Conservation (phyloP, 92 coral and sea anemone genomes). For the Phenganax stokvisi region DNA sequence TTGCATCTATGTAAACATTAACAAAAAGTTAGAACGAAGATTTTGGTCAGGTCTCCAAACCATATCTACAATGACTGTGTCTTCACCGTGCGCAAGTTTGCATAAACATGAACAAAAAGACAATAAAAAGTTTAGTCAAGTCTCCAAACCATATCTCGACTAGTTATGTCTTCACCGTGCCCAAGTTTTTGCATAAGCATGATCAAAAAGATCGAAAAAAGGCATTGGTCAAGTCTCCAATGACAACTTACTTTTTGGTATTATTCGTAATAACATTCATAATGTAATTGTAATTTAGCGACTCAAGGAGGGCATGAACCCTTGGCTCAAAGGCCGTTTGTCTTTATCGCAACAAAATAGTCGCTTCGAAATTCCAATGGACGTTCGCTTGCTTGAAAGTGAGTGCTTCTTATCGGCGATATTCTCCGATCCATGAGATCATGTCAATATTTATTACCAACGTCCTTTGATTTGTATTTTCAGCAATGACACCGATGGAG, state of each 20-base stretch:
- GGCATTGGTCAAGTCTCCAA: too few species aligned
- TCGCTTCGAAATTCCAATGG: slow-evolving; percentile 98
- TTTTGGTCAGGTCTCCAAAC: too few species aligned
- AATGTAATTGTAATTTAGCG: slow-evolving; percentile 46
- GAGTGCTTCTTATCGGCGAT: slow-evolving; percentile 13
- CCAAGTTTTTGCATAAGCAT: too few species aligned
- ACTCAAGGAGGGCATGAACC: slow-evolving; percentile 84
- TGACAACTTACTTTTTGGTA: too few species aligned
- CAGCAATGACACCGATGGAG: slow-evolving; percentile 92
- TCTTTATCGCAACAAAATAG: slow-evolving; percentile 95
- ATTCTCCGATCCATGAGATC: not conserved
- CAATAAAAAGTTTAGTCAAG: too few species aligned
- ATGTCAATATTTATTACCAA: not conserved
- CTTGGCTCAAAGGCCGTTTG: slow-evolving; percentile 92
- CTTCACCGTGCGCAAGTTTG: too few species aligned
- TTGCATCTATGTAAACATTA: not conserved
- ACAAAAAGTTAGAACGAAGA: not conserved
- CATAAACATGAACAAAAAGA: too few species aligned
- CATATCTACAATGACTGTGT: too few species aligned
- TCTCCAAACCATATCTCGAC: too few species aligned
- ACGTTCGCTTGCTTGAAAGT: slow-evolving; percentile 82
- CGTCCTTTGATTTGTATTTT: not conserved
- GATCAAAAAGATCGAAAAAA: too few species aligned
- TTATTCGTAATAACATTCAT: too few species aligned
- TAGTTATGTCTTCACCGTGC: too few species aligned